Evolutionary conservation across 2,797 vertebrate genomes (phyloP), one percentile per base, ranked within the genome.

Genomic region (Pseudomugil gertrudae): DNA sequence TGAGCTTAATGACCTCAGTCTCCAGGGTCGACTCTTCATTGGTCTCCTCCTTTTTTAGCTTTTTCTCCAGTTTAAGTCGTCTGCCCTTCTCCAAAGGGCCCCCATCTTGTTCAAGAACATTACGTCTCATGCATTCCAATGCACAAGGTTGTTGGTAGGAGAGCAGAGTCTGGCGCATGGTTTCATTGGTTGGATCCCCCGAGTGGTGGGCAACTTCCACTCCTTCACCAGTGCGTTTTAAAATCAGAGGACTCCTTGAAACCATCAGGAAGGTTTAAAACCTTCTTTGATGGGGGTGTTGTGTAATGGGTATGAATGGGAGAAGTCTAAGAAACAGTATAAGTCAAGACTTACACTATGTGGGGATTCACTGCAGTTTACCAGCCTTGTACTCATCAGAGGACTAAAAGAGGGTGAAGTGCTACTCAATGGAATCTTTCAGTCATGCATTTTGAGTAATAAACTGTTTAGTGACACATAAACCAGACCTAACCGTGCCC

Each of bases 231-330:
- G 78, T 13, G 19, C 76, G 79, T 81, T 90, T 91, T 89, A 85
- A 79, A 84, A 85, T 87, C 26, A 48, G 70, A 74, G 75, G 68
- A 66, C 78, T 84, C 90, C 90, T 87, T 79, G 72, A 83, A 92
- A 84, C 86, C 91, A 91, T 92, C 90, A 92, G 90, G 81, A 72
- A 77, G 64, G 78, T 38, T 81, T 72, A 81, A 88, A 84, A 84
- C 78, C 75, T 50, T 86, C 83, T 81, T 74, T 75, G 80, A 67
- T 66, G 76, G 57, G 58, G 74, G 72, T 89, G 78, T 89, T 81
- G 66, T 45, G 64, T 58, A 47, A 50, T 67, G 79, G 76, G 72
- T 63, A 80, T 60, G 83, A 76, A 84, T 84, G 54, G 69, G 57
- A 79, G 64, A 35, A 55, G 71, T 68, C 24, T 66, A 51, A 51